A percentile compares a stretch with the other conserved stretches of the same genome.
phyloP scores from a whole-genome alignment of 2,888 invertebrate genomes.

The Andricus quercusramuli region DNA sequence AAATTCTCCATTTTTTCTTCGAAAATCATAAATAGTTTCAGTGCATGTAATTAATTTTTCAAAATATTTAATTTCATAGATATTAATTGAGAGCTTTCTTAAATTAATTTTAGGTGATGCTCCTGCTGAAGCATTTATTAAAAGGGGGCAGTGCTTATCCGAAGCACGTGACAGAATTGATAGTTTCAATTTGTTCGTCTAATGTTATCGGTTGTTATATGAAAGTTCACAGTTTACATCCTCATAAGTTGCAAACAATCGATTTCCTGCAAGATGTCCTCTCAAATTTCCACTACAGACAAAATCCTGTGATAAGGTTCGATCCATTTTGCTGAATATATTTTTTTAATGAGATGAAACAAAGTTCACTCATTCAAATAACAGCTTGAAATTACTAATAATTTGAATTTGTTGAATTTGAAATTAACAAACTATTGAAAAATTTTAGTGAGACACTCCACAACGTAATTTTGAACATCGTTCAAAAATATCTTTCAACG shows the following conservation, averaged over 20 bases:
- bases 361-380: not conserved
- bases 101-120: constrained; percentile 65
- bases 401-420: not conserved
- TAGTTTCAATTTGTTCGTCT: constrained; percentile 65
- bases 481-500: constrained; percentile 62
- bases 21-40: no score
- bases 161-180: constrained; percentile 62
- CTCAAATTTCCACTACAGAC: constrained; percentile 64
- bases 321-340: constrained; percentile 32
- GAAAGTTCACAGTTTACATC: constrained; percentile 72
- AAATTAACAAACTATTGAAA: not conserved
- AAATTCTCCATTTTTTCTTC: no score
- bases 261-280: constrained; percentile 66
- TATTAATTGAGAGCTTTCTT: not conserved
- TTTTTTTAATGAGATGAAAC: constrained; percentile 1
- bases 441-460: constrained; percentile 66
- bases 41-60: not conserved
- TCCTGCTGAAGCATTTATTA: constrained; percentile 66
- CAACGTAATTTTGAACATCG: constrained; percentile 52
- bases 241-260: constrained; percentile 69
- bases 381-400: constrained; percentile 30
- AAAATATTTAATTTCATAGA: not conserved
- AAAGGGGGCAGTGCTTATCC: constrained; percentile 62
- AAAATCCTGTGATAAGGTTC: constrained; percentile 64
- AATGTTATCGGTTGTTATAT: constrained; percentile 69